A percentile compares a stretch with the other conserved stretches of the same genome.
These are phyloP conservation scores for Molossus alvarezi DNA, from an alignment of 2,797 vertebrate species.

Conservation along the genomic window DNA sequence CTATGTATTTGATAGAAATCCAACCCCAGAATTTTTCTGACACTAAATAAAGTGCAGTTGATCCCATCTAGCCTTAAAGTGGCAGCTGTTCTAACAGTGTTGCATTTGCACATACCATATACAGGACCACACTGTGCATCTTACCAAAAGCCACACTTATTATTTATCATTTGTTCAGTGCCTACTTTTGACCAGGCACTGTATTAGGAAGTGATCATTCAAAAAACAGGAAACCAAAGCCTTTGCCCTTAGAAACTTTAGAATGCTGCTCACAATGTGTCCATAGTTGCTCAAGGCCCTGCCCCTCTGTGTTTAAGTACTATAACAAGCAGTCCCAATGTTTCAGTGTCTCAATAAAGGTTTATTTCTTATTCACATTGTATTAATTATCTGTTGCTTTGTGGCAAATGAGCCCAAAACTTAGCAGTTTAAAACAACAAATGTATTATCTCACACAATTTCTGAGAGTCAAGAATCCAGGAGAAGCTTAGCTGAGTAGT, in stretches of 20 bases:
- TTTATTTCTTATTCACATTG: neutral
- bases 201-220: neutral
- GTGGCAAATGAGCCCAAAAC: neutral
- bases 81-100: neutral
- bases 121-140: neutral
- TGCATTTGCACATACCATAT: neutral
- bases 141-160: neutral
- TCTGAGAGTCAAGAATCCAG: neutral
- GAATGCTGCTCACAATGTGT: neutral
- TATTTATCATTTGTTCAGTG: neutral
- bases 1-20: neutral
- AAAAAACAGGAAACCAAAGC: neutral
- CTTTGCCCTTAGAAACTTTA: neutral
- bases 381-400: neutral
- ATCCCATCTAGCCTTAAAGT: neutral
- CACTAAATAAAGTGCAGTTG: neutral
- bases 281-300: neutral
- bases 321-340: neutral
- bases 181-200: neutral
- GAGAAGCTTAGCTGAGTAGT: neutral
- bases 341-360: neutral
- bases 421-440: neutral
- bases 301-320: neutral
- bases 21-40: conserved; percentile 47
- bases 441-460: conserved; percentile 19